phyloP scores from a whole-genome alignment of 2,888 invertebrate species.

The Dryobota labecula region DNA sequence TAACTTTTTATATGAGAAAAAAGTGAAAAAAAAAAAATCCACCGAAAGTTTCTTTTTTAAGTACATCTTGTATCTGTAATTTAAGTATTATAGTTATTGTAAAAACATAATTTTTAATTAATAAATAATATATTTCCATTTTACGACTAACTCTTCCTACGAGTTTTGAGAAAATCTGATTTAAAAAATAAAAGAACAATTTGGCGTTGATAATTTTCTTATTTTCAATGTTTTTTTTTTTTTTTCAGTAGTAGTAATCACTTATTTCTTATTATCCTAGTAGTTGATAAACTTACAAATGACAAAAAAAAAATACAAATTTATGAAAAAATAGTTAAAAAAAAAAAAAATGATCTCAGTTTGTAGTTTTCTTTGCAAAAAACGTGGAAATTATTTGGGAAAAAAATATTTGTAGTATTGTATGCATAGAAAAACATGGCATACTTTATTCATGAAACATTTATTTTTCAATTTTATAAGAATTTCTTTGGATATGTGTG shows the following conservation, averaged over 20 bases:
- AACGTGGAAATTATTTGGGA: conserved; percentile 23
- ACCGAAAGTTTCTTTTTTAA: conserved; percentile 64
- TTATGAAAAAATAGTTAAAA: conserved; percentile 75
- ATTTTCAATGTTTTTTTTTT: conserved; percentile 30
- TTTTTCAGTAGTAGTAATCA: conserved; percentile 66
- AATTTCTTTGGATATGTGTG: conserved; percentile 9
- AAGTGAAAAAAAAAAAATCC: conserved; percentile 58
- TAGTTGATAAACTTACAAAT: conserved; percentile 76
- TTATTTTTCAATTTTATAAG: not conserved
- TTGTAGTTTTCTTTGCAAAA: conserved; percentile 56
- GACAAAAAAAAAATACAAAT: conserved; percentile 84
- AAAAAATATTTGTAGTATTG: conserved; percentile 36
- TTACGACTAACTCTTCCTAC: conserved; percentile 40
- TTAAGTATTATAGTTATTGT: conserved; percentile 65
- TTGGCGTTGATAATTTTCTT: conserved; percentile 33
- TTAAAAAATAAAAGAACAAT: conserved; percentile 12
- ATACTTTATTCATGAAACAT: not conserved
- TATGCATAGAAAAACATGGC: conserved; percentile 37
- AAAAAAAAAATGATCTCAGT: conserved; percentile 86
- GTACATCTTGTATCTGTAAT: conserved; percentile 60
- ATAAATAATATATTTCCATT: conserved; percentile 59
- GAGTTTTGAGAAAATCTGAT: conserved; percentile 26
- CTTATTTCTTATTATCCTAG: conserved; percentile 72
- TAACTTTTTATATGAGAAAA: conserved; percentile 47
- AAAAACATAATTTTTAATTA: conserved; percentile 55